These are phyloP conservation scores for Premnoplex brunnescens DNA, from an alignment of 2,797 vertebrate species.

Conservation along the genomic window DNA sequence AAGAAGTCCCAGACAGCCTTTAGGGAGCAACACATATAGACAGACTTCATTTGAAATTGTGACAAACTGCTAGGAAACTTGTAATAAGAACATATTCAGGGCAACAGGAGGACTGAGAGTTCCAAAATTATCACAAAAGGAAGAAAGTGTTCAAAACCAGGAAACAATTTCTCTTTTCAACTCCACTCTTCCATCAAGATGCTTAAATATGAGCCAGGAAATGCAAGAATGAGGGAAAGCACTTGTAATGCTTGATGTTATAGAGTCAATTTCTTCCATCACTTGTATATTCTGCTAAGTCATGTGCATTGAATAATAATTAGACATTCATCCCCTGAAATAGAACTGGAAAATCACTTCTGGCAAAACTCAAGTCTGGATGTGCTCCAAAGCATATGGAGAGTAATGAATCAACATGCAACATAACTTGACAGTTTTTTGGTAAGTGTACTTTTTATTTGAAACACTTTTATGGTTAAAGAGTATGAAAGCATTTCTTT, in stretches of 20 bases:
- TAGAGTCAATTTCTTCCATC: slow-evolving; percentile 60
- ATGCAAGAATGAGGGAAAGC: slow-evolving; percentile 19
- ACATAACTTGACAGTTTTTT: slow-evolving; percentile 34
- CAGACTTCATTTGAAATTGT: neutral
- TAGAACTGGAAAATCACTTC: slow-evolving; percentile 67
- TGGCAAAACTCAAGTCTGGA: slow-evolving; percentile 72
- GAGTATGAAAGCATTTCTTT: slow-evolving; percentile 1
- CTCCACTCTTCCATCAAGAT: neutral
- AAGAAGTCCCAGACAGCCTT: neutral
- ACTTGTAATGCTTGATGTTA: slow-evolving; percentile 24
- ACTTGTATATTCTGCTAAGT: slow-evolving; percentile 59
- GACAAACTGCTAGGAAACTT: neutral
- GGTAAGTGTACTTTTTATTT: slow-evolving; percentile 26
- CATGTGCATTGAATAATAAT: slow-evolving; percentile 70
- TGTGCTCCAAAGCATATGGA: slow-evolving; percentile 63
- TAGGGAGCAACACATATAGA: neutral
- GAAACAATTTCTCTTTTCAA: neutral
- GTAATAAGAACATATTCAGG: neutral
- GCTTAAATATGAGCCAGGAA: neutral
- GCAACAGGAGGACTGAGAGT: neutral
- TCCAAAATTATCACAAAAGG: neutral
- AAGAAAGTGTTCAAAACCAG: neutral
- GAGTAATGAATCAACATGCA: slow-evolving; percentile 27
- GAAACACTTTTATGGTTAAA: neutral
- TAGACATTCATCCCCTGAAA: slow-evolving; percentile 68